Conservation (phyloP, 2,888 invertebrate genomes). For the Asteroscopus sphinx region DNA sequence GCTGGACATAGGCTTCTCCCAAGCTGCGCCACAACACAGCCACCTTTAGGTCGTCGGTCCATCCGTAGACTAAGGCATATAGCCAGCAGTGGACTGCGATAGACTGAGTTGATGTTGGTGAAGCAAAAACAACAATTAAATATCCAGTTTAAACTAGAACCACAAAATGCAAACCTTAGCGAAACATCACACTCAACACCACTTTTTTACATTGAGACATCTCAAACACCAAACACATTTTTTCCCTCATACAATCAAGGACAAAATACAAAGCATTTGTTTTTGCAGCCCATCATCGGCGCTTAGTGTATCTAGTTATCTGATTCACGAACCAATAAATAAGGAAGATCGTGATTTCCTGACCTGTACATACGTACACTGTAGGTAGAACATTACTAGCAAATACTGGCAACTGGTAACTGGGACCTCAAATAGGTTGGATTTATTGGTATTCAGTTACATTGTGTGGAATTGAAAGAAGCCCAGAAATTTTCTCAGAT, state of each 20-base stretch:
- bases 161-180: neutral
- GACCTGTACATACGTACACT: constrained; percentile 51
- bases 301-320: constrained; percentile 61
- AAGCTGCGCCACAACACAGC: no score
- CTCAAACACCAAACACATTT: constrained; percentile 19
- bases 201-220: constrained; percentile 20
- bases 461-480: no score
- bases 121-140: no score
- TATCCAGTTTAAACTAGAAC: no score
- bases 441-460: no score
- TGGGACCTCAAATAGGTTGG: no score
- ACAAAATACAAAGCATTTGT: constrained; percentile 44
- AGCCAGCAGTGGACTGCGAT: no score
- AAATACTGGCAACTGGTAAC: constrained; percentile 11
- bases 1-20: no score
- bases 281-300: constrained; percentile 59
- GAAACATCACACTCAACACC: constrained; percentile 5
- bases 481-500: no score
- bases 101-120: no score
- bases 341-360: constrained; percentile 65
- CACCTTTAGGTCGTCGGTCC: no score
- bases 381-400: constrained; percentile 12
- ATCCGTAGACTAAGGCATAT: no score
- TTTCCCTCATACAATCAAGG: constrained; percentile 46
- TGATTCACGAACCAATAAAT: constrained; percentile 68